These are phyloP conservation scores for Pelvicachromis taeniatus DNA, from an alignment of 2,113 vertebrate species.

Conservation along the genomic window DNA sequence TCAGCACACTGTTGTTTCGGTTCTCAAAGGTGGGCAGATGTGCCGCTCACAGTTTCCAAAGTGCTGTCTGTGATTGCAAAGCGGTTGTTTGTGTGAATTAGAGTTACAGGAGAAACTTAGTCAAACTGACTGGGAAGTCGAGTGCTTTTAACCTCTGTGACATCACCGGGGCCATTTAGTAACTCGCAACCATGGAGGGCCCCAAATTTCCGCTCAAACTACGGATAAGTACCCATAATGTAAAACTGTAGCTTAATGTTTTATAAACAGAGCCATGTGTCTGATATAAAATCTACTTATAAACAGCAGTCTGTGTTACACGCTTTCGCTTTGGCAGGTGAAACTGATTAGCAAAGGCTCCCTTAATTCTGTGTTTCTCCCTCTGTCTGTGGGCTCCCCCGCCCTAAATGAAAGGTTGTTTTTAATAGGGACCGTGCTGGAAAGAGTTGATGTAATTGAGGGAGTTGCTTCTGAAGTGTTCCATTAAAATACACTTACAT, in stretches of 20 bases:
- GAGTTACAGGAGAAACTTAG: conserved; percentile 5
- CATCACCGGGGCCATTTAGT: conserved; percentile 20
- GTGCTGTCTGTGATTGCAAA: conserved; percentile 21
- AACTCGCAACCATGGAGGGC: conserved; percentile 7
- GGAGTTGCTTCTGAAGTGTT: conserved; percentile 60
- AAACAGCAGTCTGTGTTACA: conserved; percentile 41
- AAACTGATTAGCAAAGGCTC: conserved; percentile 60
- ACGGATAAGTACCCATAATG: conserved; percentile 22
- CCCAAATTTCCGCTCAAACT: conserved; percentile 1
- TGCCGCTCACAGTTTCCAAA: conserved; percentile 19
- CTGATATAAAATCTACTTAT: conserved; percentile 50
- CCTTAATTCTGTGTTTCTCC: conserved; percentile 36
- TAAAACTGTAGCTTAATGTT: conserved; percentile 49
- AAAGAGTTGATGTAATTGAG: conserved; percentile 62
- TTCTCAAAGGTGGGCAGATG: conserved; percentile 36
- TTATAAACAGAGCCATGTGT: conserved; percentile 70
- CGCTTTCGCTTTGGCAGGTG: conserved; percentile 58
- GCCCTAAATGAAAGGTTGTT: conserved; percentile 53
- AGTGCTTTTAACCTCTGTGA: conserved; percentile 31
- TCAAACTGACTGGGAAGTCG: conserved; percentile 17
- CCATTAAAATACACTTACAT: conserved; percentile 65
- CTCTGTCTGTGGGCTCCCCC: conserved; percentile 25
- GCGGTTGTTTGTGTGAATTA: conserved; percentile 26
- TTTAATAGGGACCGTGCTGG: conserved; percentile 64
- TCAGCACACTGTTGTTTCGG: not conserved